Evolutionary conservation across 2,797 vertebrate species (phyloP), one percentile per base, ranked within the genome.

Genomic region (Enteromius argenteus): DNA sequence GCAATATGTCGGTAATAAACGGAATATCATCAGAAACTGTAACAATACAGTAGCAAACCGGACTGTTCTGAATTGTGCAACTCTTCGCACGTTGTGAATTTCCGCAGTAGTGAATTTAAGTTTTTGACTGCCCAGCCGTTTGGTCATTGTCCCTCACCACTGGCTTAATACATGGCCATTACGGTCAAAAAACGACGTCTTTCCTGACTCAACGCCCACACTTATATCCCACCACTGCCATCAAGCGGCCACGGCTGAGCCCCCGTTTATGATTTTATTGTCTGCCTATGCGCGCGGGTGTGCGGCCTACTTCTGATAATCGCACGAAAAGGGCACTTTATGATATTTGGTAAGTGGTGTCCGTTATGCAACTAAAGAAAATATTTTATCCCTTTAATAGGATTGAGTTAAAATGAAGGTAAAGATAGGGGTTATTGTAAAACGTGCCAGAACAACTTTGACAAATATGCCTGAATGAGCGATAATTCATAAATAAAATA

Each of bases 171-270:
- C 42, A 37, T 74, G 84, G 74, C 60, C 81, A 84, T 60, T 79
- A 62, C 37, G 85, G 86, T 84, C 79, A 85, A 84, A 81, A 81
- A 80, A 17, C 78, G 67, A 56, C 51, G 32, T 71, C 39, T 83
- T 74, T 58, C 69, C 51, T 81, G 46, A 17, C 42, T 66, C 23
- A 13, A 35, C 67, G 64, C 44, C 85, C 53, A 85, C 79, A 87
- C 87, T 80, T 86, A 90, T 87, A 92, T 91, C 94, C 87, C 94
- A 94, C 91, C 91, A 96, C 94, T 95, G 94, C 95, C 94, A 93
- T 94, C 94, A 90, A 94, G 95, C 92, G 95, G 93, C 85, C 76
- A 75, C 75, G 37, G 44, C 30, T 23, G 82, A 42, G 68, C 56
- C 53, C 84, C 86, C 62, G 62, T 37, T 66, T 58, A 27, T 35